phyloP scores from a whole-genome alignment of 2,113 vertebrate genomes.

The Procavia capensis region DNA sequence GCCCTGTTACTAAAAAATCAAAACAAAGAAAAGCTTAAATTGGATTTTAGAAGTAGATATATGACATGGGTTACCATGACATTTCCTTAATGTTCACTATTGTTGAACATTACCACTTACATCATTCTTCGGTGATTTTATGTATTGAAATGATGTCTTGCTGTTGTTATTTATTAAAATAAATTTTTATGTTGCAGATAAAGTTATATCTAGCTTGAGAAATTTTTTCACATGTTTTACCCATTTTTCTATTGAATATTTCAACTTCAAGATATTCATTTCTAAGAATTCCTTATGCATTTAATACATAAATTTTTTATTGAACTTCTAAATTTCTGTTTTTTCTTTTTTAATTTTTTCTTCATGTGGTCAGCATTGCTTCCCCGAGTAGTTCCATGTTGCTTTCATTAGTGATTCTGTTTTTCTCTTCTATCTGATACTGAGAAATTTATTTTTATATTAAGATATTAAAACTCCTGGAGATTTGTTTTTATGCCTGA shows the following conservation, averaged over 20 bases:
- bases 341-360: no score
- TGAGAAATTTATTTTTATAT: no score
- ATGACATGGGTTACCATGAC: background rate
- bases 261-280: background rate
- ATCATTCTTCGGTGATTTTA: background rate
- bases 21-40: background rate
- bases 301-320: background rate
- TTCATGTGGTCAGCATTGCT: no score
- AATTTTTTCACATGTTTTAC: background rate
- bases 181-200: background rate
- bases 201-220: background rate
- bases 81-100: background rate
- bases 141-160: background rate
- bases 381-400: no score
- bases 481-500: no score
- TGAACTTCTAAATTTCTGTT: background rate
- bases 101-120: background rate
- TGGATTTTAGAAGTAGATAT: background rate
- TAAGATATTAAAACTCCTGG: no score
- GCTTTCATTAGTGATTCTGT: no score
- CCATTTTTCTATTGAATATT: slow-evolving; percentile 27
- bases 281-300: background rate
- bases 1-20: background rate
- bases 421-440: no score
- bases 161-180: background rate